phyloP scores from a whole-genome alignment of 2,888 invertebrate species.

The Hyposoter didymator region DNA sequence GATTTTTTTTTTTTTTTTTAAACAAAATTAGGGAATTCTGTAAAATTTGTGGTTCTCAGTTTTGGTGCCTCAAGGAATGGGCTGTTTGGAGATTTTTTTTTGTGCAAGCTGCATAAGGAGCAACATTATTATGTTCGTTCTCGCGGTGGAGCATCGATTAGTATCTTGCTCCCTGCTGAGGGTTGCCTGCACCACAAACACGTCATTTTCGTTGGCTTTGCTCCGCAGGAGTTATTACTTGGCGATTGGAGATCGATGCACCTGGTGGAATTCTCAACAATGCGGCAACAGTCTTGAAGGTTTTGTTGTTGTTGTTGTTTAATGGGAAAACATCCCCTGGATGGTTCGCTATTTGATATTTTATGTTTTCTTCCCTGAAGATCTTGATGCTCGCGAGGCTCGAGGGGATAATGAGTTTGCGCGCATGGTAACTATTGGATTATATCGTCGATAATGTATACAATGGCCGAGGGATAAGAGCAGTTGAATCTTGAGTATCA shows the following conservation, averaged over 20 bases:
- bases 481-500: constrained; percentile 22
- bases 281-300: not conserved
- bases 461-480: constrained; percentile 30
- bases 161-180: constrained; percentile 46
- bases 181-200: constrained; percentile 15
- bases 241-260: constrained; percentile 51
- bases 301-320: not conserved
- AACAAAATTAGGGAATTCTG: no score
- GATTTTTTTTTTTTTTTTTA: no score
- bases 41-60: not conserved
- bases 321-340: not conserved
- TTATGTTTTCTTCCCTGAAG: not conserved
- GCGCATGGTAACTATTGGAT: not conserved
- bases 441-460: constrained; percentile 48
- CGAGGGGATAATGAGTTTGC: not conserved
- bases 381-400: not conserved
- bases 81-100: not conserved
- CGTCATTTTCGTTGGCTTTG: constrained; percentile 37
- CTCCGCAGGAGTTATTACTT: constrained; percentile 50
- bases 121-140: constrained; percentile 38
- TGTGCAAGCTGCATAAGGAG: not conserved
- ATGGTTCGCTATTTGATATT: not conserved
- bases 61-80: not conserved
- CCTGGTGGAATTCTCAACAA: not conserved
- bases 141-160: constrained; percentile 66